Evolutionary conservation across 2,113 vertebrate species (phyloP).

Genomic region (Corvus hawaiiensis): DNA sequence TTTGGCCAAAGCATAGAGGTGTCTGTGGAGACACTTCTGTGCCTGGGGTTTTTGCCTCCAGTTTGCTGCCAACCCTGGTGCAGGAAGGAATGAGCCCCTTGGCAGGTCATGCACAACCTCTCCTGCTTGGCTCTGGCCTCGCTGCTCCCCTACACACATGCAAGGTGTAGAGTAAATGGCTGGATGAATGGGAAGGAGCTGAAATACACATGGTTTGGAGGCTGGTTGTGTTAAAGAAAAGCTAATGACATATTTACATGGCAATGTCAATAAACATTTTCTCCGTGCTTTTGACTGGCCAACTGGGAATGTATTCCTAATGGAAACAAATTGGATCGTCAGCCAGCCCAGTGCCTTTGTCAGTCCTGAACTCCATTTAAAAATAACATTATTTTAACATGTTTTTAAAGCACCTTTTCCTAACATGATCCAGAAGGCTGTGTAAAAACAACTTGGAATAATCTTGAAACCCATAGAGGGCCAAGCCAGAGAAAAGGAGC

Average conservation of each 20-base stretch:
- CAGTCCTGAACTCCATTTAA: neutral
- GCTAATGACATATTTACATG: neutral
- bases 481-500: neutral
- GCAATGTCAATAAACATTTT: neutral
- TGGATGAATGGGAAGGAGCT: neutral
- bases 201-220: neutral
- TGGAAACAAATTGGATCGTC: neutral
- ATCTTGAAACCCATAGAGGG: neutral
- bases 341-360: neutral
- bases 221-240: neutral
- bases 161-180: neutral
- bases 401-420: slow-evolving; percentile 26
- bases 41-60: neutral
- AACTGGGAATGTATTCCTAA: neutral
- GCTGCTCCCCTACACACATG: neutral
- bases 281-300: neutral
- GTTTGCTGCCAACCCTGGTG: neutral
- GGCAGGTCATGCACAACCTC: rapidly evolving
- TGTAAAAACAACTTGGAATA: slow-evolving; percentile 38
- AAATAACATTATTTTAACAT: slow-evolving; percentile 23
- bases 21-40: neutral
- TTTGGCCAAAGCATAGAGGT: rapidly evolving
- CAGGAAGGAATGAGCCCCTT: neutral
- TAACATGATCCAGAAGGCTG: slow-evolving; percentile 10
- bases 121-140: neutral